phyloP scores from a whole-genome alignment of 64 coral and sea anemone genomes.

The Stichodactyla helianthus region DNA sequence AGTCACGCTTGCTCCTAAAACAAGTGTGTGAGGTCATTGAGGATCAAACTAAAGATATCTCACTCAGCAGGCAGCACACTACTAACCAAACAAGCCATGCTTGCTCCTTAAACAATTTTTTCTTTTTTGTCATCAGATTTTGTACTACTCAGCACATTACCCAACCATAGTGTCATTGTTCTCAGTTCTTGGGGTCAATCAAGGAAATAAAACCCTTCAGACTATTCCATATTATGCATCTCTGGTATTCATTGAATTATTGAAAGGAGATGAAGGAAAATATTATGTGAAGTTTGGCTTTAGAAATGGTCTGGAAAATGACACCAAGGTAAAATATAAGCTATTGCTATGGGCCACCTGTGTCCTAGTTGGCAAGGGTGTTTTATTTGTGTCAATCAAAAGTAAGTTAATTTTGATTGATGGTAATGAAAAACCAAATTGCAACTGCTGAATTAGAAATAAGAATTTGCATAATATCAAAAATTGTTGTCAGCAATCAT shows the following conservation, averaged over 20 bases:
- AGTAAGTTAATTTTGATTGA: too few relatives aligned
- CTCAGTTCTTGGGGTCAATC: conserved; percentile 54
- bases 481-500: too few relatives aligned
- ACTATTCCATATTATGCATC: conserved; percentile 76
- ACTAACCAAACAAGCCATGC: too few relatives aligned
- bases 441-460: too few relatives aligned
- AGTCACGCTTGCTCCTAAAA: too few relatives aligned
- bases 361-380: too few relatives aligned
- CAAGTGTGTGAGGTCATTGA: too few relatives aligned
- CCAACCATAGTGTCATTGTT: conserved; percentile 70
- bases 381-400: too few relatives aligned
- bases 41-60: too few relatives aligned
- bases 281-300: conserved; percentile 58
- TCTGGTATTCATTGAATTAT: conserved; percentile 51
- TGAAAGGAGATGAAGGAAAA: neutral
- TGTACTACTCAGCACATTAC: conserved; percentile 80
- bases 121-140: conserved; percentile 40
- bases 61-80: too few relatives aligned
- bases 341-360: neutral
- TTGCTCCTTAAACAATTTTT: neutral
- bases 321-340: neutral
- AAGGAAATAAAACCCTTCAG: conserved; percentile 38
- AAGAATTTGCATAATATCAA: too few relatives aligned
- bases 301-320: conserved; percentile 53
- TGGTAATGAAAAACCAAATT: too few relatives aligned